Percentiles rank a stretch among this genome's conserved stretches.
These are phyloP conservation scores for Cyclargus thomasi DNA, from an alignment of 1,140 invertebrate species.

Conservation along the genomic window DNA sequence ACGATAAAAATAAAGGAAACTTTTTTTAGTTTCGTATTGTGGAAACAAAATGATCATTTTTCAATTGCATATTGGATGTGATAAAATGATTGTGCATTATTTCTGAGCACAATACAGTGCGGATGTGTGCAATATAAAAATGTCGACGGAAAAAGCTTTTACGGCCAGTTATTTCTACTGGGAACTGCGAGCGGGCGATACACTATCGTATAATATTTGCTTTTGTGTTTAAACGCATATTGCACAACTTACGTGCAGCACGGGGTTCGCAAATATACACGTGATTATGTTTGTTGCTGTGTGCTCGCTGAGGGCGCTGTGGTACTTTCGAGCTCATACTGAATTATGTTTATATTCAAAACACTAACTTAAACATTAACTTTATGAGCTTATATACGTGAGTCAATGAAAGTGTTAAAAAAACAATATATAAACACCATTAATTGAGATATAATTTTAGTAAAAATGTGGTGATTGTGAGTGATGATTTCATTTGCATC, in stretches of 20 bases:
- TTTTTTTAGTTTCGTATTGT: not conserved
- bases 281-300: constrained; percentile 8
- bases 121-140: constrained; percentile 57
- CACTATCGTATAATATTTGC: constrained; percentile 33
- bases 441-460: too few relatives aligned
- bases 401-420: too few relatives aligned
- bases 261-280: constrained; percentile 10
- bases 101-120: constrained; percentile 16
- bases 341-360: too few relatives aligned
- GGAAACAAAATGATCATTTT: constrained; percentile 1
- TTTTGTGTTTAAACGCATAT: constrained; percentile 30
- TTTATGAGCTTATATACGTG: too few relatives aligned
- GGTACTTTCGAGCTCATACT: not conserved
- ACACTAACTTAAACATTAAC: too few relatives aligned
- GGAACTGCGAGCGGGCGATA: constrained; percentile 44
- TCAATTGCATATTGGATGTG: not conserved
- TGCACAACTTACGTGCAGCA: constrained; percentile 16
- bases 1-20: not conserved
- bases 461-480: too few relatives aligned
- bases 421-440: too few relatives aligned
- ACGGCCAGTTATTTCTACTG: constrained; percentile 55
- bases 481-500: too few relatives aligned
- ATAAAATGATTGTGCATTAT: constrained; percentile 8
- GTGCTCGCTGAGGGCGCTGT: not conserved
- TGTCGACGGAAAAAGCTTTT: constrained; percentile 58